Base-by-base conservation (phyloP, 2,888 invertebrate species). In the Busseola fusca region DNA sequence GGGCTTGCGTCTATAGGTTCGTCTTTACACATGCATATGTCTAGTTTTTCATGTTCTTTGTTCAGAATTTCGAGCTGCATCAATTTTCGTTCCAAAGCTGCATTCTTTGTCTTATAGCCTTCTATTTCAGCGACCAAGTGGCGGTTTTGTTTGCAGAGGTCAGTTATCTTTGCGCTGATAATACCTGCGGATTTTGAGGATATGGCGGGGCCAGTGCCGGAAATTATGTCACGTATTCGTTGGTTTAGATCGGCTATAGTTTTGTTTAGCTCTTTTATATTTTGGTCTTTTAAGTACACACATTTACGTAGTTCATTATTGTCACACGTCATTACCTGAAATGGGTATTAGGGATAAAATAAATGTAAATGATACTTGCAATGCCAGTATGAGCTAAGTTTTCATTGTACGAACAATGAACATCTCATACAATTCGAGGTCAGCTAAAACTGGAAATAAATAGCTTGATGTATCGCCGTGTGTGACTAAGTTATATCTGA, bases 141-240 rank as follows among this genome's bases (percentile, higher is more conserved):
- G 48, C 97, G 92, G 64, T 97, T 96, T 87, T 96, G 97, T 88
- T 97, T 97, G 83, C 96, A 97, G 10, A 97, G 91, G 69, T 97
- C 97, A 0, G 97, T 96, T 73, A 97, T 96, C 92, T 97, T 97
- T n/a, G 96, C 93, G 57, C 96, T 96, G 1, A 96, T 96, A 14
- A 96, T 87, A 42, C 96, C 96, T 10, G 95, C 95, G 1, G 96
- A 94, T 84, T 96, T 93, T 3, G 94, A 92, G 12, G 95, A 95
- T 76, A 95, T 94, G 1, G 94, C 93, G 1, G 96, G 94, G 0
- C 95, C 94, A 6, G 91, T 87, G 0, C 93, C 93, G 18, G 94
- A 93, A 80, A 96, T 95, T 1, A 96, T 95, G 76, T 96, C 96
- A 45, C 96, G 93, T n/a, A 96, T 93, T 48, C 96, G 91, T 80